Evolutionary conservation across 2,113 vertebrate genomes (phyloP), one percentile per base, ranked within the genome.

Genomic region (Tylochromis polylepis): DNA sequence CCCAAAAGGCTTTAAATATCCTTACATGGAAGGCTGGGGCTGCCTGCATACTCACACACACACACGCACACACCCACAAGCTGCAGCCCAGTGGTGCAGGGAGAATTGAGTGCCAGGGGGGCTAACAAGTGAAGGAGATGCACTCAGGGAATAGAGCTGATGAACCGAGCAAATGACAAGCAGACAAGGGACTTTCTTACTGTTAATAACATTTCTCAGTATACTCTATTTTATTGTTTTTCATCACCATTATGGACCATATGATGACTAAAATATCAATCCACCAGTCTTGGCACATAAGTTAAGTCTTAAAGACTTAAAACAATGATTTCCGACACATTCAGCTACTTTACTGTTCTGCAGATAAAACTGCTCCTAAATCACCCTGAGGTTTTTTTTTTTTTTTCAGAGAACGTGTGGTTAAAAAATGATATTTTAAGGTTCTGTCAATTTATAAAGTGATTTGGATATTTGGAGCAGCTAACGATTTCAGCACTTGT

Each of bases 71-170:
- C 24, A 79, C 18, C 59, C 82, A 85, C 49, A 83, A 10, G 31
- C 34, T 41, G 7, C 78, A 58, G 85, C 70, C 18, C 86, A 90
- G 24, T 88, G 88, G 87, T 88, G 92, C 92, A 90, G 36, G 31
- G 72, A 89, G 72, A 87, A 72, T 58, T 77, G 81, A 81, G 78
- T 72, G 85, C 36, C 29, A 41, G 16, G 81, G 84, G 87, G 60
- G 49, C 51, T 88, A 84, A 86, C 78, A 87, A 84, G 84, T 80
- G 27, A 34, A 85, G 49, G 67, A 80, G 81, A 60, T 49, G 81
- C 79, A 84, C 78, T 77, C 22, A 7, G 81, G 58, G 87, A 88
- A 86, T 81, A 58, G 20, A 85, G 46, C 59, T 80, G 57, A 86
- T 49, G 77, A 85, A 78, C 62, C 83, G 29, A 85, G 83, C 67